Evolutionary conservation across 2,797 vertebrate species (phyloP), one percentile per base, ranked within the genome.

Genomic region (Streptopelia turtur): DNA sequence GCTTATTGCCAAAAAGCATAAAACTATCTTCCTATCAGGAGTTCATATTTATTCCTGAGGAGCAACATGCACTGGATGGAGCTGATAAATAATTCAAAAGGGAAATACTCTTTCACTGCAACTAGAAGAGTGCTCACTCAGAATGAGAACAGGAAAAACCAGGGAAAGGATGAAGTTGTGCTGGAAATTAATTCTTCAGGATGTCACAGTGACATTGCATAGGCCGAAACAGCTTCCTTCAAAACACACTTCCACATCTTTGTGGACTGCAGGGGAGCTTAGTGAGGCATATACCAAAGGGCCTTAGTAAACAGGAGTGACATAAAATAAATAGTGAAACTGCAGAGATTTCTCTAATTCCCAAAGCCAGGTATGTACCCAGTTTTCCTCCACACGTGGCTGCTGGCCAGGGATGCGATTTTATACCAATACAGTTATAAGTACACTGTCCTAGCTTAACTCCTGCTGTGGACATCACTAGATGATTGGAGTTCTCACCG

Each of bases 41-140:
- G 64, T 74, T 86, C 13, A 6, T 79, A 90, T 80, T 95, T 94
- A 93, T 87, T 95, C 60, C 77, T 82, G 75, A 94, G 66, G 25
- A 96, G 50, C 76, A 96, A 82, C 33, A 87, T 53, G 70, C 75
- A 59, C 63, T 80, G 68, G 47, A 87, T 61, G 33, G 33, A 83
- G 37, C 20, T 31, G 66, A 92, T 96, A 95, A 93, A 96, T 83
- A 94, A 90, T 89, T 96, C 68, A 94, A n/a, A 77, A 90, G 56
- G 68, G 45, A 95, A 95, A 94, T 81, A 90, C 43, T 74, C 65
- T 94, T 93, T 83, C 80, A 88, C 30, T 68, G 49, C 2, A 2
- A 49, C 49, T 82, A 74, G 30, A 24, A 88, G 87, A 83, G 31
- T 3, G 15, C 5, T 17, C 68, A 57, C 39, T 79, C 78, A 64